Base-by-base conservation (phyloP, 2,797 vertebrate genomes). In the Rhabdomys pumilio region DNA sequence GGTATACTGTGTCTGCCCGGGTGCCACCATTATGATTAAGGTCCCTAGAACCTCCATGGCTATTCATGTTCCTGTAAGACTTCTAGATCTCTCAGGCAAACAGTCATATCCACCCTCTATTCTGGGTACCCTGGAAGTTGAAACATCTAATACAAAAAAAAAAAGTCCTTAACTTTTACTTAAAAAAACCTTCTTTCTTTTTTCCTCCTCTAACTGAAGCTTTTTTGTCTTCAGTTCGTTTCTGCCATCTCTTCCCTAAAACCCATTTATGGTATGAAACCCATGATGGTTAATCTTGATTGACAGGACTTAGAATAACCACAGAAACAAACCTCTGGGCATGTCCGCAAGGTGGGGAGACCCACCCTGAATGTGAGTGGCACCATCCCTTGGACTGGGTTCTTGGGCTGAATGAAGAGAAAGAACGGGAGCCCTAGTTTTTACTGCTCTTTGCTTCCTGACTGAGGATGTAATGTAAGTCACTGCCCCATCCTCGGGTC, bases 401-500 rank as follows among this genome's bases (percentile, higher is more conserved):
- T 55, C 34, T 13, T 15, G 34, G 3, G 47, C 6, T 87, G 34
- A n/a, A 69, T 10, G 14, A n/a, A 53, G 34, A 53, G 47, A n/a
- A 38, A 11, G 53, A 38, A 53, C 34, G 0, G 0, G 3, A 69
- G 20, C 31, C 11, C 63, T 69, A 31, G 31, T 31, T 13, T 50
- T 9, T 65, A 29, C 17, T 83, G 81, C 12, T 63, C 15, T 65
- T 17, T 14, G 29, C 38, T 34, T 50, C 41, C 29, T 65, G 29
- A 20, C 44, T 22, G 41, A 50, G 82, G 11, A 4, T 34, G 17
- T 34, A 8, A 17, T 15, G 31, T 15, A 1, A n/a, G 3, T 3
- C 1, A 13, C 20, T 1, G 44, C 31, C 47, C 22, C 3, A 22
- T 2, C 0, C 31, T 50, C 44, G 3, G 31, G 26, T 15, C 61